Evolutionary conservation across 2,113 vertebrate genomes (phyloP).

Genomic region (Phasianus colchicus): DNA sequence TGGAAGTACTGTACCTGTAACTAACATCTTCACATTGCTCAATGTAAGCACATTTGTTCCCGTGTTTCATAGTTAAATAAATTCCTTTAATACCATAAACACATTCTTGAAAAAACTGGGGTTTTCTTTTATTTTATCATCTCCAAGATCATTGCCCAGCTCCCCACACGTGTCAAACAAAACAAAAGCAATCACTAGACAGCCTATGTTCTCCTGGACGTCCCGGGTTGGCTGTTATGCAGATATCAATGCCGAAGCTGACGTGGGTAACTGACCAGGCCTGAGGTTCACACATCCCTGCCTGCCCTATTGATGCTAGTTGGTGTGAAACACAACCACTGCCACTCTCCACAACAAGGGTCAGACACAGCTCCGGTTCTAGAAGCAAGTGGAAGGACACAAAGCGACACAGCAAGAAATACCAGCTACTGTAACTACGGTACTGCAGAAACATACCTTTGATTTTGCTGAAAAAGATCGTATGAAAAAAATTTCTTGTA

Average conservation of each 20-base stretch:
- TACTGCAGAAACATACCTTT: conserved; percentile 71
- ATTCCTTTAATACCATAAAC: conserved; percentile 73
- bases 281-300: background rate
- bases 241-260: background rate
- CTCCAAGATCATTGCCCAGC: conserved; percentile 56
- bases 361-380: background rate
- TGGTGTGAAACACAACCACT: background rate
- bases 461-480: conserved; percentile 69
- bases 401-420: conserved; percentile 53
- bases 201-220: background rate
- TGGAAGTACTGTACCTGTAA: conserved; percentile 92
- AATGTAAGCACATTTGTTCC: conserved; percentile 83
- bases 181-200: background rate
- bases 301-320: background rate
- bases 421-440: conserved; percentile 60
- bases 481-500: conserved; percentile 69
- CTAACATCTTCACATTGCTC: conserved; percentile 83
- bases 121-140: conserved; percentile 33
- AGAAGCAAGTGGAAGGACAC: conserved; percentile 55
- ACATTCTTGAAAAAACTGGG: conserved; percentile 72
- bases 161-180: background rate
- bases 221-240: background rate
- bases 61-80: conserved; percentile 81
- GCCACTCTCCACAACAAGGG: background rate
- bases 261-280: background rate